A percentile compares a stretch with the other conserved stretches of the same genome.
These are phyloP conservation scores for Sylvietta virens DNA, from an alignment of 2,113 vertebrate genomes.

Conservation along the genomic window DNA sequence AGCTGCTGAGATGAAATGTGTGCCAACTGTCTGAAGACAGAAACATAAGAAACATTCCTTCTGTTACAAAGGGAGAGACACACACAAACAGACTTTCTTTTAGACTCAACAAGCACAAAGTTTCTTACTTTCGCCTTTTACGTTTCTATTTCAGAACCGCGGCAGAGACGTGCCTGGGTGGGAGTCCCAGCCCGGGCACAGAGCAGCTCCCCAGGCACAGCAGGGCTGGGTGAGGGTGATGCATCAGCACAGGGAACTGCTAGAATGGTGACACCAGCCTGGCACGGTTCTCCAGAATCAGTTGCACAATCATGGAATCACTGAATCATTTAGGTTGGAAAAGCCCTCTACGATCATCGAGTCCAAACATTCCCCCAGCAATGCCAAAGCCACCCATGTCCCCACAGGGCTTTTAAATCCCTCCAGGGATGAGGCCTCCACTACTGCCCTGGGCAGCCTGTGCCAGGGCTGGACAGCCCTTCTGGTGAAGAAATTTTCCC, in stretches of 20 bases:
- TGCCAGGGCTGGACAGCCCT: background rate
- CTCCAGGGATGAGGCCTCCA: background rate
- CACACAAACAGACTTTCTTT: conserved; percentile 81
- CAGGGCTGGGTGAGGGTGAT: background rate
- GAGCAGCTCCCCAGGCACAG: background rate
- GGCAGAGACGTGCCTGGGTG: background rate
- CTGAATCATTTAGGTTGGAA: background rate
- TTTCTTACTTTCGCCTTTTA: conserved; percentile 72
- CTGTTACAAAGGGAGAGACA: conserved; percentile 81
- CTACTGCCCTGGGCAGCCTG: background rate
- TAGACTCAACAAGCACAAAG: conserved; percentile 75
- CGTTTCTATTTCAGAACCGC: conserved; percentile 38
- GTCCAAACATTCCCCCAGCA: background rate
- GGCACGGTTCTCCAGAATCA: background rate
- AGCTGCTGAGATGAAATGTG: conserved; percentile 84
- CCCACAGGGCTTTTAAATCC: background rate
- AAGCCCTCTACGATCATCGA: accelerated
- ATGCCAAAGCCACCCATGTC: background rate
- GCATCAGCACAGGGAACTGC: accelerated
- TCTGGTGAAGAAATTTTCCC: background rate
- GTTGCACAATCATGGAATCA: background rate
- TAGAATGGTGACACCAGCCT: background rate
- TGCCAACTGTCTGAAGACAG: conserved; percentile 84
- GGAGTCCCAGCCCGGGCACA: background rate
- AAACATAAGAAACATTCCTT: conserved; percentile 85